Evolutionary conservation across 1,140 invertebrate species (phyloP).

Genomic region (Varroa destructor): DNA sequence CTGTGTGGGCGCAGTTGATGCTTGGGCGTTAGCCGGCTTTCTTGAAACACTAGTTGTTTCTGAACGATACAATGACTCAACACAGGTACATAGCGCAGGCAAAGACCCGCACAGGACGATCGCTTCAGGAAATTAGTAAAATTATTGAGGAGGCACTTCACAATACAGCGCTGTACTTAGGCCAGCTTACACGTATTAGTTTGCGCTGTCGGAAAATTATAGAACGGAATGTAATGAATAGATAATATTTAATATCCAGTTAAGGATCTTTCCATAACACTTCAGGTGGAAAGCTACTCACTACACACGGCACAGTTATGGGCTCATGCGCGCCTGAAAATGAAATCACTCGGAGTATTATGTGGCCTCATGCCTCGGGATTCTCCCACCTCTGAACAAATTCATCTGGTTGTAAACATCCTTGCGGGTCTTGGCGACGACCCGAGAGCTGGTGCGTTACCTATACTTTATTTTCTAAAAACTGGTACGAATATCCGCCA

Average conservation of each 20-base stretch:
- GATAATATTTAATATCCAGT: too few species aligned
- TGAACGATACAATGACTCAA: conserved; percentile 52
- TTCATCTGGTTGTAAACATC: conserved; percentile 74
- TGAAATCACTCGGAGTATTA: conserved; percentile 68
- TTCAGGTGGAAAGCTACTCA: conserved; percentile 55
- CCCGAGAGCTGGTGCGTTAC: conserved; percentile 34
- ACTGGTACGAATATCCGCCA: too few species aligned
- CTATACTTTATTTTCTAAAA: too few species aligned
- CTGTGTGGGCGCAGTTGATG: conserved; percentile 67
- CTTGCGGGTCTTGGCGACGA: conserved; percentile 63
- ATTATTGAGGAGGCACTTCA: too few species aligned
- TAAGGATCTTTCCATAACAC: not conserved
- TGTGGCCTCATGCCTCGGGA: conserved; percentile 78
- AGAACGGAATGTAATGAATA: too few species aligned
- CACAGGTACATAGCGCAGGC: conserved; percentile 41
- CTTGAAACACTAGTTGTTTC: conserved; percentile 63
- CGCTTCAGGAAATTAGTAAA: too few species aligned
- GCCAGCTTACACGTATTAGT: too few species aligned
- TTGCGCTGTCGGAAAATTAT: too few species aligned
- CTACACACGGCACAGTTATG: conserved; percentile 74
- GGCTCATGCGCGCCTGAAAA: conserved; percentile 67
- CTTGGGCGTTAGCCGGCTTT: conserved; percentile 83
- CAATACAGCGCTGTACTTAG: too few species aligned
- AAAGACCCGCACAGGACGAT: too few species aligned
- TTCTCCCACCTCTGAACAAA: conserved; percentile 60